A percentile compares a stretch with the other conserved stretches of the same genome.
phyloP scores from a whole-genome alignment of 1,140 invertebrate genomes.

The Tachypleus tridentatus region DNA sequence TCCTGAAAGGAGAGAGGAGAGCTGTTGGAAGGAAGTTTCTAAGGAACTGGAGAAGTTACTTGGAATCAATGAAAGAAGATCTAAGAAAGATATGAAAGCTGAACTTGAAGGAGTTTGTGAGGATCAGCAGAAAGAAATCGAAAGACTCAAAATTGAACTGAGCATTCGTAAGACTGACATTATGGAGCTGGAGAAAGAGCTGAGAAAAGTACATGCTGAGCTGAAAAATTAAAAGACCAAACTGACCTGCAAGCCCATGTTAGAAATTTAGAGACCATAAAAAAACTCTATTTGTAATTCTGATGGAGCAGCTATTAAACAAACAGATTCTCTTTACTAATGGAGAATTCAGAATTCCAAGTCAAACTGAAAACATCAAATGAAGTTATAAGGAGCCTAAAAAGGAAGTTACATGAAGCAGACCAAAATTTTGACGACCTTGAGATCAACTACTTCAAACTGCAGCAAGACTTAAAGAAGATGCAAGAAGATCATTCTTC shows the following conservation, averaged over 20 bases:
- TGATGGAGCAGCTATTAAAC: no score
- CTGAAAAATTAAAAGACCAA: not conserved
- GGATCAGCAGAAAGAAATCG: not conserved
- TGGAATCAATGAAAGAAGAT: no score
- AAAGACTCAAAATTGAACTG: not conserved
- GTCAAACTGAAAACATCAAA: slow-evolving; percentile 46
- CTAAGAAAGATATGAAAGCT: not conserved
- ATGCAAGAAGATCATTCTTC: slow-evolving; percentile 54
- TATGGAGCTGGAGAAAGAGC: not conserved
- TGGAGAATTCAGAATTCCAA: no score
- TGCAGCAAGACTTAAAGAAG: slow-evolving; percentile 55
- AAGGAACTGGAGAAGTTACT: slow-evolving; percentile 7
- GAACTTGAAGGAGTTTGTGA: slow-evolving; percentile 1
- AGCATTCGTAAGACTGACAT: not conserved
- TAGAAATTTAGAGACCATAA: not conserved
- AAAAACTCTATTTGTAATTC: no score
- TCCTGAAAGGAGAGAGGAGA: slow-evolving; percentile 13
- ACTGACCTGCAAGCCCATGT: not conserved
- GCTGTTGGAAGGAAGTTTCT: slow-evolving; percentile 14
- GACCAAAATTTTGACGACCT: slow-evolving; percentile 63
- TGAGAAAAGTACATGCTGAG: not conserved
- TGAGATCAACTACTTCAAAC: slow-evolving; percentile 56
- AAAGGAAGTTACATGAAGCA: slow-evolving; percentile 63
- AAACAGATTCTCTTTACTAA: no score
- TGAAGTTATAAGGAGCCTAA: slow-evolving; percentile 65